Base-by-base conservation (phyloP, 2,113 vertebrate genomes). In the Dromaius novaehollandiae region DNA sequence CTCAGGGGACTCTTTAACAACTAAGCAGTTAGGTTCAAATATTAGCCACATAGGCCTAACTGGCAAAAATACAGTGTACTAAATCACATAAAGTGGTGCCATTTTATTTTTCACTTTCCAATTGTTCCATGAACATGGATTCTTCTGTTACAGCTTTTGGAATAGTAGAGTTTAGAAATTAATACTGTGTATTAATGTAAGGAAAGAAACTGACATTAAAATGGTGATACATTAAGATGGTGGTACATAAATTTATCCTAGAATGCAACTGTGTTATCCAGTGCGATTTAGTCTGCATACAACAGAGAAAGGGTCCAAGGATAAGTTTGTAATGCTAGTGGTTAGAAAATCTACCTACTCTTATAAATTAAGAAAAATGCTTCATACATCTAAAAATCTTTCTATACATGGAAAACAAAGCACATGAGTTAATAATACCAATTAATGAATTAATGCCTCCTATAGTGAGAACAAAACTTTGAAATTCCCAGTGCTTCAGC, bases 371-470 rank as follows among this genome's bases (percentile, higher is more conserved):
- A 20, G 65, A 1, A 1, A 63, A 90, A 86, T 86, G 1, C 3
- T 81, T 86, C 6, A 46, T 64, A 8, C 10, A 17, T n/a, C 9
- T 53, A 76, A 77, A 88, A 40, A 24, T 44, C 10, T 34, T 74
- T 77, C 26, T 55, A 14, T 19, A 42, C 8, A 6, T 58, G 34
- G 90, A 78, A 86, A 53, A 77, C 26, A 89, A 79, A 70, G 2
- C 6, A 64, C 6, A 56, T 34, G 1, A 0, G 3, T 81, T 80
- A 65, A 61, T 24, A 63, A 17, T 7, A 63, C 22, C 9, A 46
- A 64, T 64, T 40, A 92, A 73, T 46, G 4, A 55, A 50, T 63
- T 65, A 53, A 36, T 60, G 8, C 1, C 4, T 84, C 13, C 17
- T 76, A 6, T 7, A 69, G 10, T 38, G 22, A 6, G 86, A 87